phyloP scores from a whole-genome alignment of 2,797 vertebrate genomes.

The Halcyon chelicuti region DNA sequence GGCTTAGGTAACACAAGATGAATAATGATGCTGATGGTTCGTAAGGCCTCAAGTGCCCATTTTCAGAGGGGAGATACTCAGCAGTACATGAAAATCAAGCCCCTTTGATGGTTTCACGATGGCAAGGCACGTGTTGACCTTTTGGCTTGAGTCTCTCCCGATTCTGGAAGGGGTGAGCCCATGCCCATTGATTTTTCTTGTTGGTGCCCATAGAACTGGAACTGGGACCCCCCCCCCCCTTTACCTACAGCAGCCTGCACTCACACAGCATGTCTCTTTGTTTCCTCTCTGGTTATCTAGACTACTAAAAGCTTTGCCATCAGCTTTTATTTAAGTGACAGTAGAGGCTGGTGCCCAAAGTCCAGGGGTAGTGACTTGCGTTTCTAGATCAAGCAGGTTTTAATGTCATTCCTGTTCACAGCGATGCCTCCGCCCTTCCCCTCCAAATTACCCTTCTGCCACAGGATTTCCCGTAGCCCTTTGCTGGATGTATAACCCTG shows the following conservation, averaged over 20 bases:
- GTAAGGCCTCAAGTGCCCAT: neutral
- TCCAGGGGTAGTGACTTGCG: accelerated
- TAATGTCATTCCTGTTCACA: neutral
- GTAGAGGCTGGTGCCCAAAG: neutral
- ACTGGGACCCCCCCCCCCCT: accelerated
- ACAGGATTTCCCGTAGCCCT: neutral
- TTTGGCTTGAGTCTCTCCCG: accelerated
- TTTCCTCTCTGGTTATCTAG: neutral
- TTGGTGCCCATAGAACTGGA: neutral
- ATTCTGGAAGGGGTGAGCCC: neutral
- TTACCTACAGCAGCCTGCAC: neutral
- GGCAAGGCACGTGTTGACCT: accelerated
- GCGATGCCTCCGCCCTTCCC: neutral
- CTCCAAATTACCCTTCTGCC: neutral
- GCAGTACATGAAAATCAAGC: accelerated
- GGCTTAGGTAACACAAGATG: neutral
- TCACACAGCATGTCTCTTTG: accelerated
- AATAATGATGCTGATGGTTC: accelerated
- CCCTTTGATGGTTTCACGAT: accelerated
- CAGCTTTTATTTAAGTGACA: neutral
- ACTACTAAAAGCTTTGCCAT: neutral
- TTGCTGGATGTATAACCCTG: accelerated
- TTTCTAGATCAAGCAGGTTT: neutral
- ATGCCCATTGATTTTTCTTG: neutral
- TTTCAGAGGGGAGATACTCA: neutral